Evolutionary conservation across 2,888 invertebrate species (phyloP).

Genomic region (Dasysyrphus albostriatus): DNA sequence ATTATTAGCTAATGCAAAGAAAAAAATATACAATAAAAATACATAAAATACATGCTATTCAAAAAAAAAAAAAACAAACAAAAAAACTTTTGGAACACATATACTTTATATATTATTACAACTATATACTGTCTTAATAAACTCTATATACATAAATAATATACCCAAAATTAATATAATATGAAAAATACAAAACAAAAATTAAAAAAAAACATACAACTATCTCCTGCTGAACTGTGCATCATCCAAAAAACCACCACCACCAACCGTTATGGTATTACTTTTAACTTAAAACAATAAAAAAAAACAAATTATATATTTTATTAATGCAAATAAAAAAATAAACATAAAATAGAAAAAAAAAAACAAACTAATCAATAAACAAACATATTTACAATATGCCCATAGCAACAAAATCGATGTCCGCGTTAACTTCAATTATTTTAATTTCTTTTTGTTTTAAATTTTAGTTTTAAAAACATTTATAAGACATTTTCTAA

Average conservation of each 20-base stretch:
- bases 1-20: conserved; percentile 60
- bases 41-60: conserved; percentile 29
- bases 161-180: conserved; percentile 32
- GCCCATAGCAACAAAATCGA: conserved; percentile 62
- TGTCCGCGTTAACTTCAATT: conserved; percentile 48
- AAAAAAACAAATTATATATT: conserved; percentile 54
- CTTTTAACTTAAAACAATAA: conserved; percentile 61
- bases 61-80: conserved; percentile 8
- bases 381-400: conserved; percentile 61
- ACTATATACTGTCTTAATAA: conserved; percentile 62
- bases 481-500: conserved; percentile 2
- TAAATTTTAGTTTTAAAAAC: conserved; percentile 3
- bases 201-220: conserved; percentile 47
- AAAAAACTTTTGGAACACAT: conserved; percentile 65
- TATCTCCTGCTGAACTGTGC: conserved; percentile 74
- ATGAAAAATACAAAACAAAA: conserved; percentile 36
- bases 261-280: conserved; percentile 65
- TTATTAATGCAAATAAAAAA: conserved; percentile 62
- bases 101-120: conserved; percentile 65
- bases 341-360: conserved; percentile 14
- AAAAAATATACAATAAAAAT: conserved; percentile 56
- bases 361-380: conserved; percentile 37
- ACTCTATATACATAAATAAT: conserved; percentile 59
- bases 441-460: conserved; percentile 16
- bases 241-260: conserved; percentile 66